Base-by-base conservation (phyloP, 2,113 vertebrate species). In the Phrynocephalus versicolor region DNA sequence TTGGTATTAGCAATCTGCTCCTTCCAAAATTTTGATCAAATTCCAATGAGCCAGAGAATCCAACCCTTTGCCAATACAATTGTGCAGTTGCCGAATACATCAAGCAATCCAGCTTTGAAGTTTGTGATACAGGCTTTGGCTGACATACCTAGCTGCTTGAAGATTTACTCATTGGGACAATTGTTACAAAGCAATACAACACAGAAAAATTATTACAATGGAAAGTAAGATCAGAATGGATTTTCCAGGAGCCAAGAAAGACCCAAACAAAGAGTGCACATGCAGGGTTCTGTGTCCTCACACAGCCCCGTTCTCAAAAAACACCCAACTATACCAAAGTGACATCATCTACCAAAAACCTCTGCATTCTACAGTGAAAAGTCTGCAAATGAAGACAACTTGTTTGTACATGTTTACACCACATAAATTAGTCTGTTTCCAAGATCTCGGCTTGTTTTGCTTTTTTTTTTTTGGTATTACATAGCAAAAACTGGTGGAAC, bases 51-150 rank as follows among this genome's bases (percentile, higher is more conserved):
- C 23, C n/a, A 15, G 30, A 35, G 10, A 15, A 4, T 1, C 19
- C 25, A 75, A 75, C 27, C 35, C 37, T n/a, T 21, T 6, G 45
- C 9, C 19, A 72, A n/a, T 25, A 71, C 25, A 72, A 13, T 45
- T 45, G 33, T 71, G 62, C 79, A 85, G 79, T 9, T 8, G 72
- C 37, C 14, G 65, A 67, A 18, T 23, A 88, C 30, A 64, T 75
- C 60, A 33, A 79, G 1, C 18, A 71, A 9, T 1, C 2, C 65
- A 45, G 12, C 21, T 76, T 82, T 37, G 23, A n/a, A 51, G 57
- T 82, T 87, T 91, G 79, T 67, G 60, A 81, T 85, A 87, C 87
- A 87, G 88, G 92, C 30, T 85, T 71, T 71, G 37, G 21, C 13
- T 58, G 18, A 72, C 30, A 55, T 19, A 45, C 5, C 25, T 21